Evolutionary conservation across 2,797 vertebrate genomes (phyloP).

Genomic region (Enteromius paludinosus): DNA sequence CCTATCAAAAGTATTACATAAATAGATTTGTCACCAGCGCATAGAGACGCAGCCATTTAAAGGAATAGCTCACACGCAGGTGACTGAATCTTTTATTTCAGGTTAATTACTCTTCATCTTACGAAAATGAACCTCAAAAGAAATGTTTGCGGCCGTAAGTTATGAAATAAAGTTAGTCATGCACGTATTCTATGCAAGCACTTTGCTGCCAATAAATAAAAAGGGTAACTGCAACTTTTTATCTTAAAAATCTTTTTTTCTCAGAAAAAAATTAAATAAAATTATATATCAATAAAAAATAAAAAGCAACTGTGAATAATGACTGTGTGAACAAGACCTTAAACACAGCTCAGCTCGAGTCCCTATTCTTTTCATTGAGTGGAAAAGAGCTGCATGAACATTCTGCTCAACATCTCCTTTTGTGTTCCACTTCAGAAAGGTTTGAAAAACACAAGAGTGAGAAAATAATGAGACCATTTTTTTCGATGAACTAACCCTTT

Average conservation of each 20-base stretch:
- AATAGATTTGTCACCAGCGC: constrained; percentile 80
- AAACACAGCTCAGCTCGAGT: neutral
- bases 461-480: neutral
- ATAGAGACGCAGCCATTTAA: constrained; percentile 73
- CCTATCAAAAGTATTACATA: constrained; percentile 79
- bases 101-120: neutral
- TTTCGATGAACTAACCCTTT: neutral
- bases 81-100: neutral
- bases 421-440: neutral
- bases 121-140: neutral
- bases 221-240: too few species aligned
- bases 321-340: neutral
- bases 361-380: neutral
- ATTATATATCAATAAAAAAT: neutral
- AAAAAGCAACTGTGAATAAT: neutral
- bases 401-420: neutral
- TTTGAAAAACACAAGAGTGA: neutral
- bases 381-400: neutral
- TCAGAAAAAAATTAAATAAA: too few species aligned
- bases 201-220: too few species aligned
- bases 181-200: too few species aligned
- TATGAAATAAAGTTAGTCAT: neutral
- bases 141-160: neutral
- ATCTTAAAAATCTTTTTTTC: too few species aligned
- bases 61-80: neutral